Evolutionary conservation across 2,113 vertebrate genomes (phyloP).

Genomic region (Thryonomys swinderianus): DNA sequence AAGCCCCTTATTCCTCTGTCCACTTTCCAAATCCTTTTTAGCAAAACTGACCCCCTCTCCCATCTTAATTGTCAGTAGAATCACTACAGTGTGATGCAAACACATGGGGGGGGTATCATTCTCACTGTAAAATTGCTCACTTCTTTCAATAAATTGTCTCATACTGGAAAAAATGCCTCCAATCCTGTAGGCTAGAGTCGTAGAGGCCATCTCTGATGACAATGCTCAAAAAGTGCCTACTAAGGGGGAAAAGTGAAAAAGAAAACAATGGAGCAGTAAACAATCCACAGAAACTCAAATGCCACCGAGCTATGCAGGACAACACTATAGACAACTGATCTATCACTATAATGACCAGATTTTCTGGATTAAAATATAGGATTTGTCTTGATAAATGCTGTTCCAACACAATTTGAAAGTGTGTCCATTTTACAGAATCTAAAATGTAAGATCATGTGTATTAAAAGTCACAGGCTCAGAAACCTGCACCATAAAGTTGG

Average conservation of each 20-base stretch:
- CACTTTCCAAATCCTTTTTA: neutral
- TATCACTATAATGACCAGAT: neutral
- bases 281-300: constrained; percentile 8
- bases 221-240: neutral
- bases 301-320: neutral
- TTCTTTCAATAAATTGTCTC: constrained; percentile 50
- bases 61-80: constrained; percentile 40
- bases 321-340: neutral
- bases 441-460: neutral
- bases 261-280: neutral
- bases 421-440: neutral
- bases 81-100: neutral
- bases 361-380: constrained; percentile 47
- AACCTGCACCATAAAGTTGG: neutral
- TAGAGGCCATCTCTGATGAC: neutral
- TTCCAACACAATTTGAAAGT: constrained; percentile 32
- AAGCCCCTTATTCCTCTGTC: constrained; percentile 43
- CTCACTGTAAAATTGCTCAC: neutral
- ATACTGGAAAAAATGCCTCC: constrained; percentile 39
- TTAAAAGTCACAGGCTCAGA: constrained; percentile 4
- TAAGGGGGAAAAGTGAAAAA: constrained; percentile 23
- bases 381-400: neutral
- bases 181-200: neutral
- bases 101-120: neutral
- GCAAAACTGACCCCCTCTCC: neutral